phyloP scores from a whole-genome alignment of 2,113 vertebrate genomes.

The Xenotilapia leptura region DNA sequence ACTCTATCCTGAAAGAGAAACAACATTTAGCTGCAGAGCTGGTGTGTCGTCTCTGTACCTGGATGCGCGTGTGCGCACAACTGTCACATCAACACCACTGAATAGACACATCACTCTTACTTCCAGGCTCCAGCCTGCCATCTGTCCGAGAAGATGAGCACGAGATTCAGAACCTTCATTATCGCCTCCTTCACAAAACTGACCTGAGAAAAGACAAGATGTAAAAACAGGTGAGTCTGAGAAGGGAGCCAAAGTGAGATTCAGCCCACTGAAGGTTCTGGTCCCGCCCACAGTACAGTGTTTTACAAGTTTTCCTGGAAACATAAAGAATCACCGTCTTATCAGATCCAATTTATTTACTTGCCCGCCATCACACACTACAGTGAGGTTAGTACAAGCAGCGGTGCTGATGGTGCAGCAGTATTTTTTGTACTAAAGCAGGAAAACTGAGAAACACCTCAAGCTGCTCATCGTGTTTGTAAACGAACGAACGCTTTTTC shows the following conservation, averaged over 20 bases:
- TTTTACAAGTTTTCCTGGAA: neutral
- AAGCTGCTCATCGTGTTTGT: fast-evolving
- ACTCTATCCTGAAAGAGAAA: slow-evolving; percentile 81
- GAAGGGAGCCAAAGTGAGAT: neutral
- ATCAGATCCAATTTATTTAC: neutral
- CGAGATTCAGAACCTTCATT: slow-evolving; percentile 96
- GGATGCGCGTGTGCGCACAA: neutral
- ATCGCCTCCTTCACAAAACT: slow-evolving; percentile 98
- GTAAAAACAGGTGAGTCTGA: neutral
- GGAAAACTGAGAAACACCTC: fast-evolving
- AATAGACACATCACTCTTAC: slow-evolving; percentile 69
- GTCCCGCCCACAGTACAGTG: fast-evolving
- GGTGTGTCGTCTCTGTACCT: neutral
- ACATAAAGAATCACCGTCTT: neutral
- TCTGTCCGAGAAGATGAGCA: slow-evolving; percentile 95
- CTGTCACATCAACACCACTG: neutral
- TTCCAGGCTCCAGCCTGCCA: slow-evolving; percentile 95
- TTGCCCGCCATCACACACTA: neutral
- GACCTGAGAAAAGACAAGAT: slow-evolving; percentile 73
- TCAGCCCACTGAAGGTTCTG: fast-evolving
- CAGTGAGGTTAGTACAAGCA: neutral
- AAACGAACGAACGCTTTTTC: fast-evolving
- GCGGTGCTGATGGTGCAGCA: fast-evolving
- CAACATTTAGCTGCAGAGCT: neutral
- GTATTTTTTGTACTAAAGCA: neutral